Conservation (phyloP, 2,797 vertebrate species). For the Numenius phaeopus region DNA sequence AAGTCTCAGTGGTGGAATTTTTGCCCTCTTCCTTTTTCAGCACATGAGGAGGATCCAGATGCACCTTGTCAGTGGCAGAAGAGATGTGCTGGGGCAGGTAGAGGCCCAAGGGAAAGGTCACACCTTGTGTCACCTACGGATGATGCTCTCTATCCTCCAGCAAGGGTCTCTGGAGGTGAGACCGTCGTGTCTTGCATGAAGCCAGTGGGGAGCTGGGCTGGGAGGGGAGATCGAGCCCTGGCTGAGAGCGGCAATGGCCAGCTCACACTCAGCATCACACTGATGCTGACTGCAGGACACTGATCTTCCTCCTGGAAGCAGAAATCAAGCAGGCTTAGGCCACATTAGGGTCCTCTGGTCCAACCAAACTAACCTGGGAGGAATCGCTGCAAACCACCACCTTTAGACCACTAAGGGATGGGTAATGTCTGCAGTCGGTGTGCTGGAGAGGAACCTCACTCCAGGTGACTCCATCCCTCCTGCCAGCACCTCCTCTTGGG, state of each 20-base stretch:
- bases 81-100: not conserved
- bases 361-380: not conserved
- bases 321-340: not conserved
- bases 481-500: not conserved
- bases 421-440: not conserved
- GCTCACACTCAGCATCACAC: accelerated
- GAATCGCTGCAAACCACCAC: not conserved
- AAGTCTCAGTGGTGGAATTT: not conserved
- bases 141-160: not conserved
- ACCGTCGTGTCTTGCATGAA: not conserved
- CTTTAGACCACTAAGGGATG: accelerated
- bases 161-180: not conserved
- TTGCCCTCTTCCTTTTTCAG: not conserved
- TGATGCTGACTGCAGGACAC: not conserved
- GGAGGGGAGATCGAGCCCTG: not conserved
- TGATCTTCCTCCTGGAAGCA: not conserved
- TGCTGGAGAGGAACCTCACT: not conserved
- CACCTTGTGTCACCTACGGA: not conserved
- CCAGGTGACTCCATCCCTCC: not conserved
- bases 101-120: not conserved
- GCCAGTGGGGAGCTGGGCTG: not conserved
- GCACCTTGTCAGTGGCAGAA: not conserved
- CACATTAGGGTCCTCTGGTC: not conserved
- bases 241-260: not conserved
- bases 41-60: not conserved